phyloP scores from a whole-genome alignment of 2,888 invertebrate species.

The Anoplius nigerrimus region DNA sequence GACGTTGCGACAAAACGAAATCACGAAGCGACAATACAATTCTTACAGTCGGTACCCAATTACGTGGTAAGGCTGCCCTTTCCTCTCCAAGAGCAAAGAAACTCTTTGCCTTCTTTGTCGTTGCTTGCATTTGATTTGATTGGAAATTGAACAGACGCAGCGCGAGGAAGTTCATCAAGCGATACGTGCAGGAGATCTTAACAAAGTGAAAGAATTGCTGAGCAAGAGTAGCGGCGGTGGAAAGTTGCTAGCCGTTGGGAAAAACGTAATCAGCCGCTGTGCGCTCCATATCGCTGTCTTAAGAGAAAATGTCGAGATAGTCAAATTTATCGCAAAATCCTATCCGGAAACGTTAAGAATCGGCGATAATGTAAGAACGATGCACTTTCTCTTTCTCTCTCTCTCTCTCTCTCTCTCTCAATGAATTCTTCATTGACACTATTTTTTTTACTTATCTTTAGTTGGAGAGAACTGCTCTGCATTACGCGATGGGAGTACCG shows the following conservation, averaged over 20 bases:
- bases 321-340: constrained; percentile 83
- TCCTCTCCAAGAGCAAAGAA: neutral
- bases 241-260: constrained; percentile 78
- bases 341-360: constrained; percentile 85
- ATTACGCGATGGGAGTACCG: constrained; percentile 93
- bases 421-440: constrained; percentile 1
- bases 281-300: constrained; percentile 92
- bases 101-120: neutral
- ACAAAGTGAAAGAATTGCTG: constrained; percentile 78
- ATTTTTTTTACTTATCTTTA: constrained; percentile 72
- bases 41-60: constrained; percentile 83
- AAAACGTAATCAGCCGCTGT: constrained; percentile 85
- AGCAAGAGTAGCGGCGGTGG: constrained; percentile 77
- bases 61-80: constrained; percentile 81
- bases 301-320: constrained; percentile 88
- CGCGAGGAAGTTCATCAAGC: constrained; percentile 87
- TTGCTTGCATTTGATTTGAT: constrained; percentile 1
- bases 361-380: constrained; percentile 88
- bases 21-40: constrained; percentile 81
- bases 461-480: constrained; percentile 91
- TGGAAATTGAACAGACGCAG: constrained; percentile 85
- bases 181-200: constrained; percentile 81
- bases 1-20: constrained; percentile 83
- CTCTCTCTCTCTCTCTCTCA: neutral
- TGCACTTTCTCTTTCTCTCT: no score